These are phyloP conservation scores for Philereme transversata DNA, from an alignment of 2,888 invertebrate species.

Conservation along the genomic window DNA sequence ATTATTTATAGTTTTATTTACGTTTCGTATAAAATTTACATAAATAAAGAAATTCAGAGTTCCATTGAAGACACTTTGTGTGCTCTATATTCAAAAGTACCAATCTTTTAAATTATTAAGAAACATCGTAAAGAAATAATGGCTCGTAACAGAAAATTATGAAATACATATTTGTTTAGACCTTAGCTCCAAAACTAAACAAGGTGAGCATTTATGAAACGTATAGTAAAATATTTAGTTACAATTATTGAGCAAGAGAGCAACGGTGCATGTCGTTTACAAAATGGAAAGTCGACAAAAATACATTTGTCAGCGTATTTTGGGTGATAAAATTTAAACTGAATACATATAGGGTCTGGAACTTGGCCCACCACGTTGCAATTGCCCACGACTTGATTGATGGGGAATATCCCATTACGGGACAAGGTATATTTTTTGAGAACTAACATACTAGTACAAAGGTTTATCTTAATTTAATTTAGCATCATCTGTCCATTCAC, in stretches of 20 bases:
- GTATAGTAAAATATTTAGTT: slow-evolving; percentile 36
- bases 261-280: slow-evolving; percentile 38
- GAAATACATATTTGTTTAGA: slow-evolving; percentile 25
- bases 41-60: neutral
- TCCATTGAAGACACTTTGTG: neutral
- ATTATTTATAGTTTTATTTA: neutral
- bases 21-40: neutral
- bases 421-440: no score
- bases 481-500: no score
- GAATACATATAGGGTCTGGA: slow-evolving; percentile 7
- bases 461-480: no score
- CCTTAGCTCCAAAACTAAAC: slow-evolving; percentile 33
- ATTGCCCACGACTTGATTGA: neutral
- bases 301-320: slow-evolving; percentile 32
- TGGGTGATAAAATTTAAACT: slow-evolving; percentile 22
- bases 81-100: slow-evolving; percentile 8
- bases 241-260: slow-evolving; percentile 34
- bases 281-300: slow-evolving; percentile 33
- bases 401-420: no score
- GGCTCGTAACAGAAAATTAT: slow-evolving; percentile 18
- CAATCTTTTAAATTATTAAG: slow-evolving; percentile 15
- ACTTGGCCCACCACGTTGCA: slow-evolving; percentile 5
- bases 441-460: no score
- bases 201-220: slow-evolving; percentile 34
- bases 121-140: slow-evolving; percentile 23